phyloP scores from a whole-genome alignment of 2,113 vertebrate species.

The Bufo bufo region DNA sequence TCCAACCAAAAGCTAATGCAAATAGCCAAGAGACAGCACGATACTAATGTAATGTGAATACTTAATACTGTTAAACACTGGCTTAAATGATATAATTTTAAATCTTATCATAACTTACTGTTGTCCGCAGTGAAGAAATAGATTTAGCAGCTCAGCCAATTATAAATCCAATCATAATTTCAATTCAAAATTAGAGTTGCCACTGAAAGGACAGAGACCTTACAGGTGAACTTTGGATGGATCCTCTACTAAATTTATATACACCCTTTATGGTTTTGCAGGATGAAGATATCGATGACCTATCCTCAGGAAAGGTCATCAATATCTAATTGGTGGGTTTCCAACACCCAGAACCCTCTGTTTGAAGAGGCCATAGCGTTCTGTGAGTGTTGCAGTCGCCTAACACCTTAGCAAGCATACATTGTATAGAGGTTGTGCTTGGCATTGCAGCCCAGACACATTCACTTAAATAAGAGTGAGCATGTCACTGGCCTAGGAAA shows the following conservation, averaged over 20 bases:
- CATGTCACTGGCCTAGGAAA: too few relatives aligned
- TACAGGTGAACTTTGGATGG: neutral
- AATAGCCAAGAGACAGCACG: neutral
- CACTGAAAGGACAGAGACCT: neutral
- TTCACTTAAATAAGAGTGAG: too few relatives aligned
- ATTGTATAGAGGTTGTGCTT: too few relatives aligned
- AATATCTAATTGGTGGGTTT: too few relatives aligned
- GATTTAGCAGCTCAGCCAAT: neutral
- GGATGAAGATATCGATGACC: too few relatives aligned
- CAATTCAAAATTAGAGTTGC: neutral
- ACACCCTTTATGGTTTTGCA: too few relatives aligned
- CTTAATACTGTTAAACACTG: neutral
- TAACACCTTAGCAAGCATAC: too few relatives aligned
- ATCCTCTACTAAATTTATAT: neutral
- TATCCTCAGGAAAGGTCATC: too few relatives aligned
- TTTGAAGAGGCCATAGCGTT: too few relatives aligned
- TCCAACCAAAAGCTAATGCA: neutral
- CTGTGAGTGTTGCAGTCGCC: too few relatives aligned
- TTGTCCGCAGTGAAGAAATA: neutral
- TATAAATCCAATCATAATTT: neutral
- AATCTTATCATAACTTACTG: neutral
- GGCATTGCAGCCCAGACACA: too few relatives aligned
- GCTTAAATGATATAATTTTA: neutral
- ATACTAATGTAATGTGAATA: neutral
- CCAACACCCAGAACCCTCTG: too few relatives aligned